phyloP scores from a whole-genome alignment of 1,140 invertebrate genomes.

The Drosophila teissieri region DNA sequence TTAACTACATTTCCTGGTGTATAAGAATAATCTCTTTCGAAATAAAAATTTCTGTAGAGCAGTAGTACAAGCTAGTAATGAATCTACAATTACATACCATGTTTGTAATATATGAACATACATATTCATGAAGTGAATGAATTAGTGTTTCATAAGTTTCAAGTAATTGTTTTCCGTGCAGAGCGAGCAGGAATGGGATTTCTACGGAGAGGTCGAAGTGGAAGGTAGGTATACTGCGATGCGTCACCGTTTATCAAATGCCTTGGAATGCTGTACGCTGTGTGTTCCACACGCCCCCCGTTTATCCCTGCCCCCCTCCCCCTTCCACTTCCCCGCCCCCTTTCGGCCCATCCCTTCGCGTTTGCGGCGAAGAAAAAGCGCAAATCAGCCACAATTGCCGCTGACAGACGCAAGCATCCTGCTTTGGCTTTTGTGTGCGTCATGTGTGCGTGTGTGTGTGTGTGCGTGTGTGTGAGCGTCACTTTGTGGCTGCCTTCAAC shows the following conservation, averaged over 20 bases:
- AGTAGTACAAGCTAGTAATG: too few species aligned
- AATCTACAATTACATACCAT: too few species aligned
- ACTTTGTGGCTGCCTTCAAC: constrained; percentile 36
- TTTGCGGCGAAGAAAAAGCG: constrained; percentile 62
- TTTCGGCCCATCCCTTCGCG: not conserved
- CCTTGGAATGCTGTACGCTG: constrained; percentile 56
- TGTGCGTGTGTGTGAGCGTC: constrained; percentile 33
- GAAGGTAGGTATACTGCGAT: not conserved
- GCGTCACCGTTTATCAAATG: constrained; percentile 70
- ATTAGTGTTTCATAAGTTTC: too few species aligned
- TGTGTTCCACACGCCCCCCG: constrained; percentile 16
- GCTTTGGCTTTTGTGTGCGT: constrained; percentile 60
- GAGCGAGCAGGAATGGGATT: not conserved
- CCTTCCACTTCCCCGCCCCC: too few species aligned
- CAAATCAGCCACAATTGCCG: constrained; percentile 81
- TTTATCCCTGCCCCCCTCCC: constrained; percentile 34
- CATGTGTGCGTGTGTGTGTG: constrained; percentile 6
- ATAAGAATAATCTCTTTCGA: too few species aligned
- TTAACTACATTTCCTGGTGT: too few species aligned
- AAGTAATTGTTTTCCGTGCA: constrained; percentile 5
- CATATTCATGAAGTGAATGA: too few species aligned
- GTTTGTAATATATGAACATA: too few species aligned
- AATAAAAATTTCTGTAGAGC: too few species aligned
- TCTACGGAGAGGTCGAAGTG: not conserved
- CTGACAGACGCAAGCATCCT: constrained; percentile 77